Conservation (phyloP, 2,797 vertebrate genomes). For the Catamblyrhynchus diadema region DNA sequence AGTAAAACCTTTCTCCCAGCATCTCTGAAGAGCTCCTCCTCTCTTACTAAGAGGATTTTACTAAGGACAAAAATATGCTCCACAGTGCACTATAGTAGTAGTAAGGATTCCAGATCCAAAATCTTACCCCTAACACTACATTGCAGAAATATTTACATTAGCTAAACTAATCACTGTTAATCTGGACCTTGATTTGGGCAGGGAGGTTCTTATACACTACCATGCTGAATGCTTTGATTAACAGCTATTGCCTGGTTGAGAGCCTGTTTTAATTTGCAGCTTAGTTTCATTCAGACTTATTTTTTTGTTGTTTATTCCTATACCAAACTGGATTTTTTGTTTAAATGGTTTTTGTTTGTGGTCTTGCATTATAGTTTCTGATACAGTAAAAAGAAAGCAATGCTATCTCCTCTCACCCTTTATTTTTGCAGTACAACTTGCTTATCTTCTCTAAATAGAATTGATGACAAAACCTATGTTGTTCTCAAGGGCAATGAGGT, state of each 20-base stretch:
- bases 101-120: neutral
- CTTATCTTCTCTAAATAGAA: conserved; percentile 38
- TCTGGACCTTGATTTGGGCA: neutral
- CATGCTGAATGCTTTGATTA: neutral
- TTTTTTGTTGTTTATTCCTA: neutral
- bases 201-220: neutral
- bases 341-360: neutral
- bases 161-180: neutral
- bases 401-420: neutral
- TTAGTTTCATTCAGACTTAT: neutral
- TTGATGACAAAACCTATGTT: neutral
- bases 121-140: neutral
- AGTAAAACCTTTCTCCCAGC: neutral
- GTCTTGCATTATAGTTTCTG: neutral
- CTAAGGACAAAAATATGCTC: neutral
- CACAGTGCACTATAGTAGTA: neutral
- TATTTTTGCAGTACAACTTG: neutral
- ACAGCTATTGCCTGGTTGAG: neutral
- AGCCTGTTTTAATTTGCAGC: neutral
- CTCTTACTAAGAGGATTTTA: neutral
- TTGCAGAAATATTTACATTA: neutral
- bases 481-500: neutral
- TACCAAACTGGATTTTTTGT: neutral
- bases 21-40: neutral
- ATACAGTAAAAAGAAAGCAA: neutral